Conservation (phyloP, 1,140 invertebrate species). For the Fopius arisanus region DNA sequence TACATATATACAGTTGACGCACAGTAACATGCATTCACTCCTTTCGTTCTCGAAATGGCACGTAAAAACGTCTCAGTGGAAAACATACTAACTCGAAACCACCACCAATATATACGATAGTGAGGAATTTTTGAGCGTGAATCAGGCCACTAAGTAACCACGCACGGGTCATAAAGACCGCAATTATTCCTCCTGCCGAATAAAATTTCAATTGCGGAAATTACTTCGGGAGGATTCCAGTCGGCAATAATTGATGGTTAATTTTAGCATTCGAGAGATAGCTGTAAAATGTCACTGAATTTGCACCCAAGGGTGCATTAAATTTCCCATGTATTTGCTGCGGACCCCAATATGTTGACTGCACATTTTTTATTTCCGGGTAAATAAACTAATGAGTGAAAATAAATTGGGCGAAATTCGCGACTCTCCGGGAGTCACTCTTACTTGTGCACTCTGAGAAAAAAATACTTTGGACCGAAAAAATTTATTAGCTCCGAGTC, state of each 20-base stretch:
- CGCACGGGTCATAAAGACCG: conserved; percentile 29
- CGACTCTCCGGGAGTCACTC: too few species aligned
- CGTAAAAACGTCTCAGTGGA: conserved; percentile 17
- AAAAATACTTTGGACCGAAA: too few species aligned
- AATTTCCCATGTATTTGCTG: background rate
- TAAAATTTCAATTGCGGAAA: background rate
- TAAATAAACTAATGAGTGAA: too few species aligned
- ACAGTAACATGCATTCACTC: background rate
- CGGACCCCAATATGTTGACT: too few species aligned
- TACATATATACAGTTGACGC: conserved; percentile 10
- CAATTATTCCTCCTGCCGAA: conserved; percentile 25
- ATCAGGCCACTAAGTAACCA: background rate
- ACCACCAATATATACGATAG: background rate
- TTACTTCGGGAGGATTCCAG: background rate
- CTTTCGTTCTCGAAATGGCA: background rate
- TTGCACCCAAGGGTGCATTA: too few species aligned
- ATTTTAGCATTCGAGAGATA: background rate
- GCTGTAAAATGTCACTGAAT: too few species aligned
- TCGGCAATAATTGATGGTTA: background rate
- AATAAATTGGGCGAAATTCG: background rate
- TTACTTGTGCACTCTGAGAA: too few species aligned
- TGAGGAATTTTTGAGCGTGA: conserved; percentile 3
- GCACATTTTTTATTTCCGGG: too few species aligned
- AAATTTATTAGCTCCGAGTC: too few species aligned
- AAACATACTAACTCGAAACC: conserved; percentile 5